Conservation (phyloP, 2,888 invertebrate genomes). For the Escarpia spicata region DNA sequence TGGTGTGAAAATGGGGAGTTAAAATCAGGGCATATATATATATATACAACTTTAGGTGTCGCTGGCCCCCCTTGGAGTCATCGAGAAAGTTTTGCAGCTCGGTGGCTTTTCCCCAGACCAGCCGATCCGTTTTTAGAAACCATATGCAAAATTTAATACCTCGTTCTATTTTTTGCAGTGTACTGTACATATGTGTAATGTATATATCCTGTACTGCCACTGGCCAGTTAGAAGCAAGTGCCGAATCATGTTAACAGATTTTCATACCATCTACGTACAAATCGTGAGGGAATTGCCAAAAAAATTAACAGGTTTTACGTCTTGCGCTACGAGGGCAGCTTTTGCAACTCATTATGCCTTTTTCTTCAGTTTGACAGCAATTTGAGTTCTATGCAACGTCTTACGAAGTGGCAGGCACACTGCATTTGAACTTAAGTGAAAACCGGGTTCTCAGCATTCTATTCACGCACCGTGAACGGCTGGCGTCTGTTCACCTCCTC, state of each 20-base stretch:
- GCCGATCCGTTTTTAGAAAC: constrained; percentile 1
- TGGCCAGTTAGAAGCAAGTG: neutral
- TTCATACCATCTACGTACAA: constrained; percentile 3
- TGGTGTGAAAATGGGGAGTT: neutral
- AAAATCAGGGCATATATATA: neutral
- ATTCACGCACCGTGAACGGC: neutral
- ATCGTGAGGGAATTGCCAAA: neutral
- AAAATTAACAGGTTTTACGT: neutral
- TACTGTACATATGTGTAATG: constrained; percentile 16
- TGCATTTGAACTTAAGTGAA: constrained; percentile 7
- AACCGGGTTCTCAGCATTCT: neutral
- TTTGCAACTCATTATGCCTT: constrained; percentile 3
- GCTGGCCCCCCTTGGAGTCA: neutral
- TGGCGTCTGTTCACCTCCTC: neutral
- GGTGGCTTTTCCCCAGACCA: neutral
- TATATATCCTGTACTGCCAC: neutral
- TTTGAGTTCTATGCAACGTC: constrained; percentile 3
- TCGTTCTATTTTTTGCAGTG: constrained; percentile 13
- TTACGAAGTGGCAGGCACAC: neutral
- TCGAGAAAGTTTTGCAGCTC: neutral
- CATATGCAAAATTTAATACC: constrained; percentile 13
- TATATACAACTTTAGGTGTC: neutral
- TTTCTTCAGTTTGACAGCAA: neutral
- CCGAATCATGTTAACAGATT: neutral
- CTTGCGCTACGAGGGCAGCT: neutral